Percentiles rank a stretch among this genome's conserved stretches.
phyloP scores from a whole-genome alignment of 2,888 invertebrate genomes.

The Leptothorax acervorum region DNA sequence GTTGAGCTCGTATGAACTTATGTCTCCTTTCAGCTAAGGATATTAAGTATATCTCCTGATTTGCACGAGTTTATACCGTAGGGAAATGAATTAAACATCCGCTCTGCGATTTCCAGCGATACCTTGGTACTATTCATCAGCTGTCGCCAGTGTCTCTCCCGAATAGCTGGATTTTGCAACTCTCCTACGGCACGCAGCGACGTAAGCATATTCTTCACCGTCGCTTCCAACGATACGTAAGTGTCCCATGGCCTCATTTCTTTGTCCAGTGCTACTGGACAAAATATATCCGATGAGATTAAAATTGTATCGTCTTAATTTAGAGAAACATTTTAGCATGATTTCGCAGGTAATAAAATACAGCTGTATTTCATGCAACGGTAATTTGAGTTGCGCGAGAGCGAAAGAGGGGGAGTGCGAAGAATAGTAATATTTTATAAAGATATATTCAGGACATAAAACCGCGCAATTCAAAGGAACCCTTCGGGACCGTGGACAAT shows the following conservation, averaged over 20 bases:
- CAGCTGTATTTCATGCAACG: background rate
- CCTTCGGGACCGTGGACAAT: constrained; percentile 11
- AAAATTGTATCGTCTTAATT: background rate
- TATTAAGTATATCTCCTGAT: background rate
- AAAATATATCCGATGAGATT: constrained; percentile 60
- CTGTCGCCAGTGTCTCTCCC: constrained; percentile 98
- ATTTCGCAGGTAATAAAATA: constrained; percentile 5
- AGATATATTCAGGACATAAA: constrained; percentile 21
- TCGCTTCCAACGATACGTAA: constrained; percentile 94
- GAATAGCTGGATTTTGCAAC: constrained; percentile 97
- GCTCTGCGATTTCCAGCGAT: constrained; percentile 72
- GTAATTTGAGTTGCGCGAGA: background rate
- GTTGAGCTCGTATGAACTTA: background rate
- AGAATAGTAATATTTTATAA: constrained; percentile 2
- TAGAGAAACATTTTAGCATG: background rate
- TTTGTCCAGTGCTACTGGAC: constrained; percentile 91
- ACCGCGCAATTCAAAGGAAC: constrained; percentile 12
- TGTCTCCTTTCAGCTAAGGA: background rate
- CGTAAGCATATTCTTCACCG: constrained; percentile 98
- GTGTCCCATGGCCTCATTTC: constrained; percentile 98
- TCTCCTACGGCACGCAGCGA: constrained; percentile 98
- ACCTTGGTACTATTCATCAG: constrained; percentile 98
- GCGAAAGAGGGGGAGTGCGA: background rate
- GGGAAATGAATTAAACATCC: constrained; percentile 35
- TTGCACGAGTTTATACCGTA: constrained; percentile 12